Evolutionary conservation across 2,797 vertebrate genomes (phyloP).

Genomic region (Hippoglossus hippoglossus): DNA sequence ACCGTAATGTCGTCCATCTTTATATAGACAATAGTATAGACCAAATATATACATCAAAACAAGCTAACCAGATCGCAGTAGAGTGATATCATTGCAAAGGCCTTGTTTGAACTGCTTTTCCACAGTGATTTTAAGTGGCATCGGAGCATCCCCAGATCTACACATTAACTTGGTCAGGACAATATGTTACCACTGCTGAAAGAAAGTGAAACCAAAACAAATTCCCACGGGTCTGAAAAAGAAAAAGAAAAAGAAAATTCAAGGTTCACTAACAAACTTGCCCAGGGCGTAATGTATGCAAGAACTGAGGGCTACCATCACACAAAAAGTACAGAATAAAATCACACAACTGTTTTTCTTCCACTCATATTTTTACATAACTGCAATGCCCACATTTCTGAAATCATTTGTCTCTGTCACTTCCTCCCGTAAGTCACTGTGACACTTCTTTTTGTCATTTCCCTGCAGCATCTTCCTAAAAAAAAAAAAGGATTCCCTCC

Average conservation of each 20-base stretch:
- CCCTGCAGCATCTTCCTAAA: constrained; percentile 47
- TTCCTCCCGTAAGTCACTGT: constrained; percentile 48
- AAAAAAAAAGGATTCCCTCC: constrained; percentile 17
- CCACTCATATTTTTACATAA: constrained; percentile 26
- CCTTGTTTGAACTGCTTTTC: neutral
- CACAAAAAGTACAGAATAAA: neutral
- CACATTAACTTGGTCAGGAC: too few relatives aligned
- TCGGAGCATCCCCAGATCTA: too few relatives aligned
- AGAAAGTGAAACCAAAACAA: too few relatives aligned
- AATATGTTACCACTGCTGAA: too few relatives aligned
- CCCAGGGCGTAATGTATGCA: too few relatives aligned
- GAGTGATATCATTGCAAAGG: neutral
- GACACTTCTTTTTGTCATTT: constrained; percentile 48
- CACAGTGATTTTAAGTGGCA: too few relatives aligned
- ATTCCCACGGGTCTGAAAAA: too few relatives aligned
- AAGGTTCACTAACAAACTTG: neutral
- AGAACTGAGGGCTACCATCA: neutral
- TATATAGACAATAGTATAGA: too few relatives aligned
- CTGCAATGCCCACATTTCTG: neutral
- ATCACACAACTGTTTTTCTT: constrained; percentile 8
- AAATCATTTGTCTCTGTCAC: constrained; percentile 33
- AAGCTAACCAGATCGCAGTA: too few relatives aligned
- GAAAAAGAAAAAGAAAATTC: too few relatives aligned
- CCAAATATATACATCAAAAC: too few relatives aligned
- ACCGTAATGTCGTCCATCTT: too few relatives aligned